Evolutionary conservation across 2,888 invertebrate species (phyloP).

Genomic region (Mylabris sibirica): DNA sequence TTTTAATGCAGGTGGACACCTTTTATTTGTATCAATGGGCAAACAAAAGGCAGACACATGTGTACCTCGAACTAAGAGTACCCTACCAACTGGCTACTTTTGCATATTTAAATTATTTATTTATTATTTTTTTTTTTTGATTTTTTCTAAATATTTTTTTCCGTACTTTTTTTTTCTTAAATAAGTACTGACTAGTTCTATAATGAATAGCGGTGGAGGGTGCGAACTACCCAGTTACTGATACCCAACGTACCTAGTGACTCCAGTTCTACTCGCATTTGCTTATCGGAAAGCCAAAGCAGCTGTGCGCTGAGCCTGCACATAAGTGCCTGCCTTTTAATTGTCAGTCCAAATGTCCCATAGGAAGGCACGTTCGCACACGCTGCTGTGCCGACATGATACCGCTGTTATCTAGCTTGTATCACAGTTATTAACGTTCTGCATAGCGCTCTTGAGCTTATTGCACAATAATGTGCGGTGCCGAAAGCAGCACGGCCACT

Average conservation of each 20-base stretch:
- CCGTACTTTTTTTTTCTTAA: slow-evolving; percentile 37
- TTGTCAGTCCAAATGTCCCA: slow-evolving; percentile 58
- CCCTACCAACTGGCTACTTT: slow-evolving; percentile 50
- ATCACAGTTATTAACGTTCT: slow-evolving; percentile 62
- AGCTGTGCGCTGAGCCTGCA: slow-evolving; percentile 46
- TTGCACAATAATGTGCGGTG: slow-evolving; percentile 95
- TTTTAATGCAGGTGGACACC: slow-evolving; percentile 61
- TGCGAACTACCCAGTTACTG: slow-evolving; percentile 37
- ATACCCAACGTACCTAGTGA: slow-evolving; percentile 22
- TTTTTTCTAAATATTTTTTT: slow-evolving; percentile 25
- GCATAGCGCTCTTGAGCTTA: slow-evolving; percentile 61
- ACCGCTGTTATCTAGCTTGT: slow-evolving; percentile 54
- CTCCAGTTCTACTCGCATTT: slow-evolving; percentile 31
- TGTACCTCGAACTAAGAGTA: slow-evolving; percentile 58
- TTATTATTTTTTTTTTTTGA: background rate
- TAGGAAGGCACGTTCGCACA: slow-evolving; percentile 60
- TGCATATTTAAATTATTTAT: slow-evolving; percentile 7
- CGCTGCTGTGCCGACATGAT: slow-evolving; percentile 59
- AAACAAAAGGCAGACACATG: slow-evolving; percentile 62
- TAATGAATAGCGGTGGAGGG: slow-evolving; percentile 45
- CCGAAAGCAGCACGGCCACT: slow-evolving; percentile 88
- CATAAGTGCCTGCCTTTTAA: slow-evolving; percentile 62
- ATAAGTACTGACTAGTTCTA: slow-evolving; percentile 40
- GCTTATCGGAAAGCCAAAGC: slow-evolving; percentile 21
- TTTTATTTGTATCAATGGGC: slow-evolving; percentile 61